Base-by-base conservation (phyloP, 2,888 invertebrate genomes). In the Cephus nigrinus region DNA sequence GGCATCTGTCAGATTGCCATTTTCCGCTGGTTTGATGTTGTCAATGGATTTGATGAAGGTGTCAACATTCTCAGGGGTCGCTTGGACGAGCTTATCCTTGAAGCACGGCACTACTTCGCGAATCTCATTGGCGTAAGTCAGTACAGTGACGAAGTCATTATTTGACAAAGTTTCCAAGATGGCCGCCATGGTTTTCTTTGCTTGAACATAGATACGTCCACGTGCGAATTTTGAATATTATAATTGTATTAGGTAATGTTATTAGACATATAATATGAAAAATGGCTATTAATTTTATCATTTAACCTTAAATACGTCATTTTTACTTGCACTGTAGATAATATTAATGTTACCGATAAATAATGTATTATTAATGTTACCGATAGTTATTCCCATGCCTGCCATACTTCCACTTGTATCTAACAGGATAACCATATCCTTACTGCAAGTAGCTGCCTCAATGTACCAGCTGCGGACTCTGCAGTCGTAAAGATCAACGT, bases 331-430 rank as follows among this genome's bases (percentile, higher is more conserved):
- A 55, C 15, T 23, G 0, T 55, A 23, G 55, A 15, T 55, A 55
- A 55, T 40, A 5, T 40, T 23, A 23, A 40, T 23, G 15, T 40
- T 84, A 91, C 91, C 91, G 73, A 96, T 95, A 79, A 35, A 35
- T 12, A 23, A 23, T 40, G 40, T 40, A 40, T 40, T 23, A 23
- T 55, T 23, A 23, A 55, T 55, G 1, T 55, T 84, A 91, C 91
- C 91, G 73, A 96, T 95, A 79, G 94, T 94, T 86, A 93, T 93
- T 40, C 94, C 92, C 87, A 94, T 93, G 4, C 99, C 99, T 40
- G 95, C 96, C 99, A 99, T 99, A 32, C 98, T 99, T 31, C 99
- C 99, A 75, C 98, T 98, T 78, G 96, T 95, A 90, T 99, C 99
- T 81, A 99, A 93, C 77, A 99, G 93, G 79, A 99, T 98, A 36